Base-by-base conservation (phyloP, 2,113 vertebrate genomes). In the Dasypus novemcinctus region DNA sequence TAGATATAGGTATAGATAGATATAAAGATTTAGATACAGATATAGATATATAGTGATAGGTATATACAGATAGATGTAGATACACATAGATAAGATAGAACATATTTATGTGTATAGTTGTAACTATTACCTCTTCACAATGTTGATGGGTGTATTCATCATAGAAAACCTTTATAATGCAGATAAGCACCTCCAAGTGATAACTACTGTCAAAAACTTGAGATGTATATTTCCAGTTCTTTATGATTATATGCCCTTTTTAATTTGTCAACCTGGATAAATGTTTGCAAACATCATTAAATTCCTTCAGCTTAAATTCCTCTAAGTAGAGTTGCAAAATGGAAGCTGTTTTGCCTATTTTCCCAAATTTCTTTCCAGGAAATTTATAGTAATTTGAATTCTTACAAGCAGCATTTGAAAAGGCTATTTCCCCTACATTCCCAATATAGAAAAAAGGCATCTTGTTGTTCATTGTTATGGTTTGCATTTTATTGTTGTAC, bases 211-310 rank as follows among this genome's bases (percentile, higher is more conserved):
- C 52, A 71, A 89, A 91, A 82, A 12, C 41, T 20, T 27, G 20
- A 90, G 27, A 41, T 80, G 0, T 46, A 31, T 80, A 76, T 69
- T 81, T 90, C 74, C 20, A 75, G 63, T 27, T 29, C 25, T 49
- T 31, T 92, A 5, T 80, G 52, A 63, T 41, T 88, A 81, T 31
- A 74, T 61, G 6, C 52, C 2, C 14, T 12, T 88, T 86, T 71
- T 43, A 68, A 76, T 41, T 87, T 78, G 33, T 33, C 33, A 86
- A 43, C 11, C 38, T 66, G 11, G 63, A 86, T 89, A 76, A 94
- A 64, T 86, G 27, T 89, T 75, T 80, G 25, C 23, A 90, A 94
- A 76, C 5, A 83, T 72, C n/a, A 78, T 79, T 74, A 93, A 85
- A 84, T 63, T 59, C 80, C 36, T 61, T 79, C 12, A 96, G 88